Conservation (phyloP, 2,888 invertebrate genomes). For the Ophion costatus region DNA sequence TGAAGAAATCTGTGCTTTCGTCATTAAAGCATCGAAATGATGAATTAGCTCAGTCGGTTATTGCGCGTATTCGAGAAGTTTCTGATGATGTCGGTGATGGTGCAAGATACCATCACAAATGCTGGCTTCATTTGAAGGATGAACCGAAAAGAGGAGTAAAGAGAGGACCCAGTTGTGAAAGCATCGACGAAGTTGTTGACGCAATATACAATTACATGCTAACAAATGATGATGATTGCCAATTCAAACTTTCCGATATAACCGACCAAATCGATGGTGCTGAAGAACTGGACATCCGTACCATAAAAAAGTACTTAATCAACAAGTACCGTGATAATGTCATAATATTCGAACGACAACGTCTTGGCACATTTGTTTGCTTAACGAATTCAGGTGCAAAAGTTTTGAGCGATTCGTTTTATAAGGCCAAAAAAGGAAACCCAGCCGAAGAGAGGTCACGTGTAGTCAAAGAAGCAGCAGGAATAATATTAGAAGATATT, state of each 20-base stretch:
- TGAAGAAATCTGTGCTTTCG: constrained; percentile 10
- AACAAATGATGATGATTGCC: constrained; percentile 33
- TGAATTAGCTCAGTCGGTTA: constrained; percentile 15
- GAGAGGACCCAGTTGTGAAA: constrained; percentile 14
- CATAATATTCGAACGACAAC: constrained; percentile 1
- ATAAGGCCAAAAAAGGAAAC: constrained; percentile 21
- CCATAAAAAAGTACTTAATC: constrained; percentile 31
- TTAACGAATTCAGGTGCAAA: constrained; percentile 30
- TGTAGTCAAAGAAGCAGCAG: constrained; percentile 46
- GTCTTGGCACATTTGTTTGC: constrained; percentile 33
- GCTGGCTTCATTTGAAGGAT: constrained; percentile 2
- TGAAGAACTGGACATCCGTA: constrained; percentile 26
- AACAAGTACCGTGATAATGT: constrained; percentile 43
- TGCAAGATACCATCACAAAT: constrained; percentile 25
- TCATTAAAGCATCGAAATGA: constrained; percentile 9
- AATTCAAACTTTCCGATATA: constrained; percentile 32
- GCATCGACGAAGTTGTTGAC: constrained; percentile 15
- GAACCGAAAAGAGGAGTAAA: constrained; percentile 20
- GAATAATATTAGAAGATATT: constrained; percentile 52
- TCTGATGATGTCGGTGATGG: constrained; percentile 12
- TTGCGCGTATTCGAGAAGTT: constrained; percentile 23
- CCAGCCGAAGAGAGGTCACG: constrained; percentile 20
- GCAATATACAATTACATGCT: constrained; percentile 22
- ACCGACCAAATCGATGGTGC: constrained; percentile 30
- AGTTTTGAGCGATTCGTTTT: constrained; percentile 25